Evolutionary conservation across 1,140 invertebrate species (phyloP).

Genomic region (Telenomus remus): DNA sequence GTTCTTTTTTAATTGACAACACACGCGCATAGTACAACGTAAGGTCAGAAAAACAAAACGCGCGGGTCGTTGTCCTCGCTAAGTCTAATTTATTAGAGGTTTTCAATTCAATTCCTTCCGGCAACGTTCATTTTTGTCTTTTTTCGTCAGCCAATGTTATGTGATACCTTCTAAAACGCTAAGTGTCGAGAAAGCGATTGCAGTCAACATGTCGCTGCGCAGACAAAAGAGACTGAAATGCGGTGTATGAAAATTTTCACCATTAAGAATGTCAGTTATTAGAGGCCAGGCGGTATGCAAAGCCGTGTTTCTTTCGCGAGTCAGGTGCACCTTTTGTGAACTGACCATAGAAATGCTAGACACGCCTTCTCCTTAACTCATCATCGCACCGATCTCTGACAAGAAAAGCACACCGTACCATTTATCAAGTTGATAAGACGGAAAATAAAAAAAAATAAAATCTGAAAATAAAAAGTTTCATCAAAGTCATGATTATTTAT

Average conservation of each 20-base stretch:
- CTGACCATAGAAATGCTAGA: constrained; percentile 34
- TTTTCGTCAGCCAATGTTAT: neutral
- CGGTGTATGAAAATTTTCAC: constrained; percentile 23
- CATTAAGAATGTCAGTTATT: constrained; percentile 43
- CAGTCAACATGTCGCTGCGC: constrained; percentile 1
- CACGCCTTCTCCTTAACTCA: constrained; percentile 50
- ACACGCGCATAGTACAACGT: too few species aligned
- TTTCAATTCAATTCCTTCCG: constrained; percentile 12
- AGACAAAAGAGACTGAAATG: constrained; percentile 27
- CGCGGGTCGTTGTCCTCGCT: constrained; percentile 35
- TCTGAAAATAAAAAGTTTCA: too few species aligned
- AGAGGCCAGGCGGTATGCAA: constrained; percentile 20
- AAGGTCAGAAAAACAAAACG: neutral
- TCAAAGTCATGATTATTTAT: too few species aligned
- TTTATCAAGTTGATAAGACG: too few species aligned
- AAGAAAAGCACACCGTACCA: constrained; percentile 32
- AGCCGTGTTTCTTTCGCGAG: constrained; percentile 24
- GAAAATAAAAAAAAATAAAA: too few species aligned
- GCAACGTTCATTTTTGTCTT: constrained; percentile 4
- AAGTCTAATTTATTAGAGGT: constrained; percentile 53
- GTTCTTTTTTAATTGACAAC: too few species aligned
- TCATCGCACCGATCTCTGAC: constrained; percentile 46
- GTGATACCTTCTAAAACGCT: constrained; percentile 3
- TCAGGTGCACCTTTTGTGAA: constrained; percentile 55
- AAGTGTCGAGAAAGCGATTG: constrained; percentile 20